Percentiles rank a stretch among this genome's conserved stretches.
These are phyloP conservation scores for Sciurus niger DNA, from an alignment of 2,113 vertebrate genomes.

Conservation along the genomic window DNA sequence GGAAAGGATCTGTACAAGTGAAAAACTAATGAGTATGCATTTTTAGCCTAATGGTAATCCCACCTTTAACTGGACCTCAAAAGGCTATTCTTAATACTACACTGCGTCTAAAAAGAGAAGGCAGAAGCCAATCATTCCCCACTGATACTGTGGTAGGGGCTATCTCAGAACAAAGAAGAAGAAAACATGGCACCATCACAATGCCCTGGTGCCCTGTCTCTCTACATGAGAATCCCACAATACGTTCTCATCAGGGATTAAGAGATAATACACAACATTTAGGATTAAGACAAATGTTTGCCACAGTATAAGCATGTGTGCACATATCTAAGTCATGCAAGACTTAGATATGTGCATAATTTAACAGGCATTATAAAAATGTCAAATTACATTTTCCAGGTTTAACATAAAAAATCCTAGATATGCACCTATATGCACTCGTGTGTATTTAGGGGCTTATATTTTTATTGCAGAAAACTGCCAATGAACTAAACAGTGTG, in stretches of 20 bases:
- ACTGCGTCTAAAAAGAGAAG: not conserved
- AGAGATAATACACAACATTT: not conserved
- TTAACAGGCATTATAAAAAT: not conserved
- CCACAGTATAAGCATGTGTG: not conserved
- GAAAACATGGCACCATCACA: no score
- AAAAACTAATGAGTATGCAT: not conserved
- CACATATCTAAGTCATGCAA: not conserved
- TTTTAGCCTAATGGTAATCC: no score
- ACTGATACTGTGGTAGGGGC: no score
- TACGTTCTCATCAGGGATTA: not conserved
- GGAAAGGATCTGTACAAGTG: not conserved
- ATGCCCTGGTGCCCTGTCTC: no score
- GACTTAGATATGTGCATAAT: not conserved
- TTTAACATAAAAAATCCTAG: not conserved
- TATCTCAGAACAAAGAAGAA: no score
- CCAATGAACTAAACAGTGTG: slow-evolving; percentile 82
- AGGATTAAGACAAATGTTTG: not conserved
- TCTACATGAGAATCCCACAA: no score
- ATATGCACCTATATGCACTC: not conserved
- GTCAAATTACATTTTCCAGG: not conserved
- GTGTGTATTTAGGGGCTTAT: not conserved
- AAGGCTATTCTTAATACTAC: not conserved
- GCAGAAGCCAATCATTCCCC: not conserved
- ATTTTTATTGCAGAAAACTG: slow-evolving; percentile 77
- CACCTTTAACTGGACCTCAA: not conserved